Conservation (phyloP, 1,140 invertebrate species). For the Drosophila prosaltans region DNA sequence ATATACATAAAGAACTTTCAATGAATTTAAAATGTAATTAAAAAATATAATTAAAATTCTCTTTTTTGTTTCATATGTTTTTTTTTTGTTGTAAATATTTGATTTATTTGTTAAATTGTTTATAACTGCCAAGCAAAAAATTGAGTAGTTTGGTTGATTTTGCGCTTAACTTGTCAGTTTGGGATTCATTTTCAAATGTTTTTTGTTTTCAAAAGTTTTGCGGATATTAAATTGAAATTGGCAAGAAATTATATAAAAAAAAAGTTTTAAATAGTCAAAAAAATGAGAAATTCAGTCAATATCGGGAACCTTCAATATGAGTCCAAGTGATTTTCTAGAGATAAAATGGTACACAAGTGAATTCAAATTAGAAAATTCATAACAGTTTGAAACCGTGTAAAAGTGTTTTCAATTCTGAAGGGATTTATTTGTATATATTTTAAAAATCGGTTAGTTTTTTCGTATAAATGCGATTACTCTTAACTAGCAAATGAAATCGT, state of each 20-base stretch:
- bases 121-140: constrained; percentile 17
- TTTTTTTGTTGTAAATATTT: constrained; percentile 11
- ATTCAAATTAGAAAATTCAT: no score
- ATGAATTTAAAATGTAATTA: constrained; percentile 37
- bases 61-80: not conserved
- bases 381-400: no score
- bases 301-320: not conserved
- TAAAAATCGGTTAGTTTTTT: no score
- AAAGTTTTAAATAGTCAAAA: not conserved
- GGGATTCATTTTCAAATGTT: not conserved
- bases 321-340: no score
- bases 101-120: constrained; percentile 27
- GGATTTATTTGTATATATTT: no score
- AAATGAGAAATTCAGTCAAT: not conserved
- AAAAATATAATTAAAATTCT: constrained; percentile 42
- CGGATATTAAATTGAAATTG: not conserved
- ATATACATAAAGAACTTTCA: constrained; percentile 52
- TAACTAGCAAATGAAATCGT: no score
- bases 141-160: not conserved
- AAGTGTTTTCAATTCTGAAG: no score
- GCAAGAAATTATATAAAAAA: not conserved
- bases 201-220: constrained; percentile 3
- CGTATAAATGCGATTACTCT: no score
- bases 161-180: not conserved
- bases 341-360: no score